A percentile compares a stretch with the other conserved stretches of the same genome.
phyloP scores from a whole-genome alignment of 1,140 invertebrate species.

The Asobara japonica region DNA sequence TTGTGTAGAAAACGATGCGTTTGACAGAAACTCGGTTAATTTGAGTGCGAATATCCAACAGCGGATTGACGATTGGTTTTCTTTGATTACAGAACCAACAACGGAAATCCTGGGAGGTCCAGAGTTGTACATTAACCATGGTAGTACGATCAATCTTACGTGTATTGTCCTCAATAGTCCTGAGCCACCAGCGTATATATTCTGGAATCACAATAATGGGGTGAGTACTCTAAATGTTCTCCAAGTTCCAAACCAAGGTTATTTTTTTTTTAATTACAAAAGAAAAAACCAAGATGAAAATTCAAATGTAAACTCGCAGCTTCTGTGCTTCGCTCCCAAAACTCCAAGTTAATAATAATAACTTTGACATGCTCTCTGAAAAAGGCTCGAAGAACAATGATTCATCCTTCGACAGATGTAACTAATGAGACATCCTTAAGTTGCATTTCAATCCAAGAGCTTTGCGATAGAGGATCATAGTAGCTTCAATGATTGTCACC shows the following conservation, averaged over 20 bases:
- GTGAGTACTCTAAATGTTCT: constrained; percentile 69
- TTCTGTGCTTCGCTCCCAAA: too few species aligned
- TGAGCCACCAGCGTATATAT: constrained; percentile 91
- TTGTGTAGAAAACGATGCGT: too few species aligned
- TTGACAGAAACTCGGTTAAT: too few species aligned
- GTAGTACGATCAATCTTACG: constrained; percentile 92
- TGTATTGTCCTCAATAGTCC: constrained; percentile 90
- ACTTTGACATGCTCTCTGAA: too few species aligned
- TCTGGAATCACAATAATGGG: constrained; percentile 91
- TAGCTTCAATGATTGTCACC: neutral
- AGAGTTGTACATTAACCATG: constrained; percentile 89
- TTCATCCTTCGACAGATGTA: neutral
- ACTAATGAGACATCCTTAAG: neutral
- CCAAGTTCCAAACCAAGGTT: too few species aligned
- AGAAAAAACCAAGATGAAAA: too few species aligned
- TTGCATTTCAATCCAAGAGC: neutral
- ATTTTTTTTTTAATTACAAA: too few species aligned
- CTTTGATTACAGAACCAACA: constrained; percentile 81
- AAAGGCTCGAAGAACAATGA: too few species aligned
- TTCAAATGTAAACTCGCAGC: too few species aligned
- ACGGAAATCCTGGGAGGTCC: constrained; percentile 89
- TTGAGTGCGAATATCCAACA: too few species aligned
- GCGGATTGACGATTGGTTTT: too few species aligned
- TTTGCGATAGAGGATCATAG: neutral
- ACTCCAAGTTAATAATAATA: too few species aligned